These are phyloP conservation scores for Megalonaias nervosa DNA, from an alignment of 1,140 invertebrate species.

Conservation along the genomic window DNA sequence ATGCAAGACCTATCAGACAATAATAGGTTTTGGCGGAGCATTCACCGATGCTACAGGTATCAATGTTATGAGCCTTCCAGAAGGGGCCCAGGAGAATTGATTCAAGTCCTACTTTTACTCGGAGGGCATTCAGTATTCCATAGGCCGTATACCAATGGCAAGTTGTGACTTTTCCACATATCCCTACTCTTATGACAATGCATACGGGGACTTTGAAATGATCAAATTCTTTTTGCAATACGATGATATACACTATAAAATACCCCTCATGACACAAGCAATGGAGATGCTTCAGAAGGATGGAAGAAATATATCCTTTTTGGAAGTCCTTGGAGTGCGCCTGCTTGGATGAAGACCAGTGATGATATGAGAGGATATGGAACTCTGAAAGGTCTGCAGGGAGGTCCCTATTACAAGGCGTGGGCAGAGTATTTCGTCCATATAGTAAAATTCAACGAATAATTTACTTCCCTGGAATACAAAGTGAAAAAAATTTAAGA, in stretches of 20 bases:
- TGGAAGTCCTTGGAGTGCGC: slow-evolving; percentile 86
- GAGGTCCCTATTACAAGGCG: slow-evolving; percentile 81
- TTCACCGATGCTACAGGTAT: slow-evolving; percentile 89
- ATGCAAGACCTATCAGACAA: slow-evolving; percentile 63
- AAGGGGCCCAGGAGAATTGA: slow-evolving; percentile 75
- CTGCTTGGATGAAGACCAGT: slow-evolving; percentile 95
- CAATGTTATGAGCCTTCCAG: slow-evolving; percentile 79
- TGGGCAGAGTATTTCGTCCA: slow-evolving; percentile 87
- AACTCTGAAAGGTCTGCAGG: slow-evolving; percentile 74
- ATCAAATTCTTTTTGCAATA: slow-evolving; percentile 78
- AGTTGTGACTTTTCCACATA: slow-evolving; percentile 86
- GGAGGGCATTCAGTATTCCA: slow-evolving; percentile 79
- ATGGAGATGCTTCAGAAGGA: slow-evolving; percentile 57
- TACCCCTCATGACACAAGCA: slow-evolving; percentile 78
- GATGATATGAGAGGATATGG: slow-evolving; percentile 75
- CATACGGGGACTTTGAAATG: slow-evolving; percentile 76
- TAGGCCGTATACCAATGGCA: slow-evolving; percentile 79
- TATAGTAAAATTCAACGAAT: too few relatives aligned
- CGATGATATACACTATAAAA: slow-evolving; percentile 79
- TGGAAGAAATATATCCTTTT: slow-evolving; percentile 75
- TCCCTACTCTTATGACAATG: slow-evolving; percentile 81
- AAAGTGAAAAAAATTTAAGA: too few relatives aligned
- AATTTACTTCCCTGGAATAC: too few relatives aligned
- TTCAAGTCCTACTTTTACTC: slow-evolving; percentile 74
- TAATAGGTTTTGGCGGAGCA: slow-evolving; percentile 87